Evolutionary conservation across 1,140 invertebrate species (phyloP), one percentile per base, ranked within the genome.

Genomic region (Drosophila repleta): DNA sequence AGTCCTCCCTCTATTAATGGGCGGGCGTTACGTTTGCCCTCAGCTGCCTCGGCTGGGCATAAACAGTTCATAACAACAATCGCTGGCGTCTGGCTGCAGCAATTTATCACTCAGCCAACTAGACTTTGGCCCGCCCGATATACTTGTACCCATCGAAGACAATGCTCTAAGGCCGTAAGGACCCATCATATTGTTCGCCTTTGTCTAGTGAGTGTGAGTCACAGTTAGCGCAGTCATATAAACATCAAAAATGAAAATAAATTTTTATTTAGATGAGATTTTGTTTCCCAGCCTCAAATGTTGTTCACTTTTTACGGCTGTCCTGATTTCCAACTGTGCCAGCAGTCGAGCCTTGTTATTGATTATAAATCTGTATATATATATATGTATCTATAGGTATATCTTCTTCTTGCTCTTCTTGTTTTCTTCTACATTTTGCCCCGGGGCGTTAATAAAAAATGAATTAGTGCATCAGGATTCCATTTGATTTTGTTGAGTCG

Each of bases 251-350:
- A 57, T n/a, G n/a, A 53, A 60, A 35, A 26, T 41, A 29, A 43
- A 53, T 57, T 85, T 80, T 85, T 87, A 85, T 87, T 85, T 87
- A 82, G 67, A 85, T 87, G 82, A 82, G 78, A 72, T 37, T 75
- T 53, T 35, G 51, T 57, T 75, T 74, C 57, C 52, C 71, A 74
- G 66, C 52, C 52, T 18, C 0, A 57, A 64, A 48, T 52, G 57
- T 57, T 61, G 56, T 68, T 49, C 35, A 69, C 46, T 74, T 78
- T 85, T 87, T 87, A 88, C 82, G 79, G 68, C 74, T 85, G 83
- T 85, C 82, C 82, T 87, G 81, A 85, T 85, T 85, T 85, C 81
- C 81, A 79, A 85, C 81, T 85, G 81, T 80, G 82, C 60, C 20
- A n/a, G 13, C 37, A 48, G 58, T 61, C 66, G 21, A 39, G n/a